Conservation (phyloP, 2,113 vertebrate genomes). For the Syngnathus scovelli region DNA sequence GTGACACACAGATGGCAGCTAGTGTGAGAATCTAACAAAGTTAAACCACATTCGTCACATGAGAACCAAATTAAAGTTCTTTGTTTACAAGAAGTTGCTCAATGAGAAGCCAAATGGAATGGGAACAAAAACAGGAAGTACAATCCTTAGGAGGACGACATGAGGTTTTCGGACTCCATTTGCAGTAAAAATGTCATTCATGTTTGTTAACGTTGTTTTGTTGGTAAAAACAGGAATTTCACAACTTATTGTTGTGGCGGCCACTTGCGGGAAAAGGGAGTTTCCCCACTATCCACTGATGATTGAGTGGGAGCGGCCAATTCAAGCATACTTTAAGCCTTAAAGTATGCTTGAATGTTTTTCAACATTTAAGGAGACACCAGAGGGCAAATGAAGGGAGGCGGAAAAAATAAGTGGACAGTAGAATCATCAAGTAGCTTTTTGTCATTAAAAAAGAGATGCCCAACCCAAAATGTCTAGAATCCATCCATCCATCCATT, state of each 20-base stretch:
- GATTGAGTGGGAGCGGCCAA: slow-evolving; percentile 41
- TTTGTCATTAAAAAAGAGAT: neutral
- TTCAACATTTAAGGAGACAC: slow-evolving; percentile 29
- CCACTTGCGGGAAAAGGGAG: slow-evolving; percentile 48
- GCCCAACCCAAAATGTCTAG: neutral
- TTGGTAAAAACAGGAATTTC: slow-evolving; percentile 11
- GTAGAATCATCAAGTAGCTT: neutral
- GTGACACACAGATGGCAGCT: too few species aligned
- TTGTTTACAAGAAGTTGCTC: too few species aligned
- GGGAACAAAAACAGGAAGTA: too few species aligned
- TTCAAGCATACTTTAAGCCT: slow-evolving; percentile 53
- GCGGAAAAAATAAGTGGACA: slow-evolving; percentile 45
- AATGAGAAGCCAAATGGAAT: too few species aligned
- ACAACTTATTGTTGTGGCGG: neutral
- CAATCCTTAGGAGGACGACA: too few species aligned
- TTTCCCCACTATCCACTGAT: slow-evolving; percentile 66
- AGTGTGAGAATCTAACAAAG: too few species aligned
- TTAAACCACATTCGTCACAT: neutral
- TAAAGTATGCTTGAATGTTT: too few species aligned
- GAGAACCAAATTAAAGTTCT: neutral
- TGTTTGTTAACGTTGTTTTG: neutral
- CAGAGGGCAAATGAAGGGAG: slow-evolving; percentile 40
- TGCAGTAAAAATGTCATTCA: too few species aligned
- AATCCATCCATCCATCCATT: too few species aligned
- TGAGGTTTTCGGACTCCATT: too few species aligned